Base-by-base conservation (phyloP, 1,140 invertebrate species). In the Drosophila bocki region DNA sequence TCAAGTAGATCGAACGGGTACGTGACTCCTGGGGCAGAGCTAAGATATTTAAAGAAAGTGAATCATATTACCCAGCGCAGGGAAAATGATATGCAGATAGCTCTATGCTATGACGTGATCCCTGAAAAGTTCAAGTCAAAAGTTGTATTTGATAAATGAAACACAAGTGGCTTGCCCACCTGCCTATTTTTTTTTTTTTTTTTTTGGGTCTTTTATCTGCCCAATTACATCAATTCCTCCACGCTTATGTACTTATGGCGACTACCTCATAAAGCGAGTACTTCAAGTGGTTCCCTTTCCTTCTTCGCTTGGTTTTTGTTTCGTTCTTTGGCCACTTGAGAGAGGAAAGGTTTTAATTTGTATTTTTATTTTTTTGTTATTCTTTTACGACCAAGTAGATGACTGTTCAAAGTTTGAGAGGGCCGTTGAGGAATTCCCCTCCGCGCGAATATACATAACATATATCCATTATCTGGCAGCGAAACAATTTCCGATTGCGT, bases 221-320 rank as follows among this genome's bases (percentile, higher is more conserved):
- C 53, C 54, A 69, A 72, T 72, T 74, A 74, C 67, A 74, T 74
- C 67, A 26, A 41, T 69, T 53, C 56, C 63, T 33, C 41, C 35
- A 71, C 65, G 51, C 68, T 69, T 69, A 70, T 29, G 68, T 39
- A 71, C 68, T 71, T 56, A 37, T 57, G 22, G 35, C 26, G 39
- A 70, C 62, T 32, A 35, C 59, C 48, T 37, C 62, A 50, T 53
- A 70, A 67, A 54, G 6, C 3, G 13, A 67, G 32, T 47, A 33
- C 37, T 39, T 72, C 13, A 44, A 76, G 74, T 75, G 72, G 41
- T 19, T 54, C 37, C 29, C 50, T 41, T 41, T 61, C 3, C 19
- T 1, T 8, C 57, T 22, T 17, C 8, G 32, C 44, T 32, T 13
- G 6, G n/a, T 7, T 26, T 22, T 12, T 19, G n/a, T 5, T n/a